A percentile compares a stretch with the other conserved stretches of the same genome.
phyloP scores from a whole-genome alignment of 2,888 invertebrate species.

The Miltochrista miniata region DNA sequence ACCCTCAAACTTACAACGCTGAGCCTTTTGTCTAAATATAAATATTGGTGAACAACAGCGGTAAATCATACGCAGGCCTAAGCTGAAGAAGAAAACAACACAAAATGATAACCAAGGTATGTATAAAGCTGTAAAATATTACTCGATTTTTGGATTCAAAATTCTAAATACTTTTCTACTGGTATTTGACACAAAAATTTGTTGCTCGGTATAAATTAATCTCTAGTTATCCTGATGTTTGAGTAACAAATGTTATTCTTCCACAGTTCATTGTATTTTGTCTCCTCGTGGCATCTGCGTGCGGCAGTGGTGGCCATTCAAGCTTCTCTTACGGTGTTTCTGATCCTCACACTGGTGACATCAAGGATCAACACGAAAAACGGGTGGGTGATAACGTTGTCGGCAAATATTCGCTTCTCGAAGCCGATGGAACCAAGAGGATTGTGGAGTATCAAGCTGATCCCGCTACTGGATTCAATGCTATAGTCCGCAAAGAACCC shows the following conservation, averaged over 20 bases:
- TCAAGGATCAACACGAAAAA: constrained; percentile 80
- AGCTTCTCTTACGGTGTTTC: constrained; percentile 67
- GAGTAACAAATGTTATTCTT: constrained; percentile 28
- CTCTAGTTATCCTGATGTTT: not conserved
- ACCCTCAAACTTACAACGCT: constrained; percentile 60
- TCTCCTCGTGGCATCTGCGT: constrained; percentile 49
- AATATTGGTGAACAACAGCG: constrained; percentile 50
- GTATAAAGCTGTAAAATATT: not conserved
- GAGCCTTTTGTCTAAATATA: constrained; percentile 56
- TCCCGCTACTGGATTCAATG: constrained; percentile 61
- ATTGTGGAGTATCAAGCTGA: constrained; percentile 81
- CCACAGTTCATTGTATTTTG: constrained; percentile 62
- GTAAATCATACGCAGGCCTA: constrained; percentile 53
- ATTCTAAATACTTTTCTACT: too few species aligned
- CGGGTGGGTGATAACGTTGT: constrained; percentile 84
- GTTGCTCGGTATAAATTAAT: not conserved
- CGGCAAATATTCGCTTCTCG: constrained; percentile 70
- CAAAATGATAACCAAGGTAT: constrained; percentile 65
- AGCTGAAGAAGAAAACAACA: constrained; percentile 47
- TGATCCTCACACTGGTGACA: constrained; percentile 65
- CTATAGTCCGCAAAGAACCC: constrained; percentile 63
- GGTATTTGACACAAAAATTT: not conserved
- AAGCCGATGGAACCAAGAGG: constrained; percentile 83
- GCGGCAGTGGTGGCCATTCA: constrained; percentile 54
- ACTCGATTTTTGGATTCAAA: not conserved